Percentiles rank a stretch among this genome's conserved stretches.
These are phyloP conservation scores for Hoplias malabaricus DNA, from an alignment of 2,113 vertebrate genomes.

Conservation along the genomic window DNA sequence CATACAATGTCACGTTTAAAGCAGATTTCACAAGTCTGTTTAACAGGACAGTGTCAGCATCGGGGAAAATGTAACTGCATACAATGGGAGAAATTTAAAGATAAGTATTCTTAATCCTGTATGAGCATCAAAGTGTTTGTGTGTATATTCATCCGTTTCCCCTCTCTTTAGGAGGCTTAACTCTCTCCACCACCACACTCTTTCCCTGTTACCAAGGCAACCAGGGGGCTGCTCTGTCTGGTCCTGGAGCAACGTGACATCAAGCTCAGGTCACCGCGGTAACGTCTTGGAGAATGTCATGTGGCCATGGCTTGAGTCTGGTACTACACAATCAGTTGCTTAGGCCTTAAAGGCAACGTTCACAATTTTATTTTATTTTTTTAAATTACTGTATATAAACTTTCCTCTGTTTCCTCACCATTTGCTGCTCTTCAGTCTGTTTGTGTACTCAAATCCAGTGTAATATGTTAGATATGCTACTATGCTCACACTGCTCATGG, in stretches of 20 bases:
- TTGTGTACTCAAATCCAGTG: background rate
- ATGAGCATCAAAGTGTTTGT: conserved; percentile 20
- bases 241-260: conserved; percentile 6
- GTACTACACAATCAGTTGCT: background rate
- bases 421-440: too few species aligned
- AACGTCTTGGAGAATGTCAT: conserved; percentile 10
- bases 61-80: background rate
- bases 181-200: conserved; percentile 2
- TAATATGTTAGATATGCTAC: background rate
- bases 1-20: background rate
- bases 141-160: conserved; percentile 1
- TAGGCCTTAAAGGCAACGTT: background rate
- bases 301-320: background rate
- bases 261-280: background rate
- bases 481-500: background rate
- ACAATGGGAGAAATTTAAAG: background rate
- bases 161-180: conserved; percentile 25
- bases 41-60: background rate
- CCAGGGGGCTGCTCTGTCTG: conserved; percentile 19
- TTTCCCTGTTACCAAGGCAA: conserved; percentile 37
- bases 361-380: too few species aligned
- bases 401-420: too few species aligned
- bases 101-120: conserved; percentile 10
- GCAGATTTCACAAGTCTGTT: background rate
- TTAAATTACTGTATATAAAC: too few species aligned